Evolutionary conservation across 2,888 invertebrate species (phyloP), one percentile per base, ranked within the genome.

Genomic region (Neoscelio sp.): DNA sequence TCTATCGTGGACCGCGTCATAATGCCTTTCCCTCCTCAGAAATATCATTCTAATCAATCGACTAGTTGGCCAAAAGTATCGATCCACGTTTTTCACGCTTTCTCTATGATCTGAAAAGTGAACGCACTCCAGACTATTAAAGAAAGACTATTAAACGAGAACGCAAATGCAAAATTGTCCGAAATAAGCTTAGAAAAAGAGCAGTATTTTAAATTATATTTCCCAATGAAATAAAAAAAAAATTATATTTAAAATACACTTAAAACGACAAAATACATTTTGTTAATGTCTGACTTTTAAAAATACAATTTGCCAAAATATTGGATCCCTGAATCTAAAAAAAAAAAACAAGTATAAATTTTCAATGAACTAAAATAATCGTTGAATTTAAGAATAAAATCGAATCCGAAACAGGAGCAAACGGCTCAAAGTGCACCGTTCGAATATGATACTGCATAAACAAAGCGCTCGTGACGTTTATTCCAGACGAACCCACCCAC

Each of bases 401-500:
- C 26, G 46, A 35, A 48, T 50, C 15, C 3, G 18, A n/a, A n/a
- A n/a, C n/a, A n/a, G n/a, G n/a, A n/a, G n/a, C n/a, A n/a, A n/a
- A n/a, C 18, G 30, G 28, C 1, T 50, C 48, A 64, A 64, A 50
- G 64, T 38, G 18, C 12, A 7, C 13, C 13, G 38, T 2, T 8
- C 15, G 40, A 28, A 48, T 40, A 40, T 17, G 38, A 58, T 58
- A 70, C 10, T 20, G 20, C 38, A 58, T 64, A 54, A 73, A 64
- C 56, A 64, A 62, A 71, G 64, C 38, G 73, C 35, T 26, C 4
- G 8, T 8, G 23, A 12, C 33, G 64, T 64, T 73, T 54, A 54
- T 73, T 73, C 64, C 73, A 38, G 46, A 73, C 48, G 64, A 64
- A 48, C 56, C 56, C 64, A 73, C 56, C 56, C 28, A 23, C 54